Conservation (phyloP, 2,797 vertebrate genomes). For the Hippoglossus hippoglossus region DNA sequence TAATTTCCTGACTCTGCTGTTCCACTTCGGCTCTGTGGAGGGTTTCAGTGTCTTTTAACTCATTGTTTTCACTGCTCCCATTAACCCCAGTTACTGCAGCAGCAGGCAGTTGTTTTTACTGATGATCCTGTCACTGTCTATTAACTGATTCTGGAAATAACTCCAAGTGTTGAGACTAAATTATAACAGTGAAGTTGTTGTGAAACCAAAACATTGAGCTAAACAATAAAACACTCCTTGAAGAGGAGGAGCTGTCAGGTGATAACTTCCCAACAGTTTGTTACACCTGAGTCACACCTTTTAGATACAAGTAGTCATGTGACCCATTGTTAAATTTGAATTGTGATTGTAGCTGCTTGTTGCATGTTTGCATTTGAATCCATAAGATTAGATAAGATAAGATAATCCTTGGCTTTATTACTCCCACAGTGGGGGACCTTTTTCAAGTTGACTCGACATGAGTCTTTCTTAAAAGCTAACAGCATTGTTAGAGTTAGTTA, state of each 20-base stretch:
- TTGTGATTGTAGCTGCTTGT: too few species aligned
- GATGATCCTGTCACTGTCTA: not conserved
- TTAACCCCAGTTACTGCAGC: not conserved
- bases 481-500: not conserved
- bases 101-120: not conserved
- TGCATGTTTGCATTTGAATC: too few species aligned
- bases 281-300: not conserved
- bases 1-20: not conserved
- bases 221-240: not conserved
- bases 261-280: not conserved
- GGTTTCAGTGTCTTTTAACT: not conserved
- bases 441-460: too few species aligned
- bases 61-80: not conserved
- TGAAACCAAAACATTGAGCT: not conserved
- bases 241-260: too few species aligned
- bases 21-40: not conserved
- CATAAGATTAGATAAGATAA: too few species aligned
- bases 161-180: not conserved
- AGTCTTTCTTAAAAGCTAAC: not conserved
- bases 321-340: not conserved
- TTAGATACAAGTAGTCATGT: not conserved
- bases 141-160: not conserved
- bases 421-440: too few species aligned
- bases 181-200: not conserved
- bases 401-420: too few species aligned